phyloP scores from a whole-genome alignment of 2,888 invertebrate species.

The Sarcophaga carnaria region DNA sequence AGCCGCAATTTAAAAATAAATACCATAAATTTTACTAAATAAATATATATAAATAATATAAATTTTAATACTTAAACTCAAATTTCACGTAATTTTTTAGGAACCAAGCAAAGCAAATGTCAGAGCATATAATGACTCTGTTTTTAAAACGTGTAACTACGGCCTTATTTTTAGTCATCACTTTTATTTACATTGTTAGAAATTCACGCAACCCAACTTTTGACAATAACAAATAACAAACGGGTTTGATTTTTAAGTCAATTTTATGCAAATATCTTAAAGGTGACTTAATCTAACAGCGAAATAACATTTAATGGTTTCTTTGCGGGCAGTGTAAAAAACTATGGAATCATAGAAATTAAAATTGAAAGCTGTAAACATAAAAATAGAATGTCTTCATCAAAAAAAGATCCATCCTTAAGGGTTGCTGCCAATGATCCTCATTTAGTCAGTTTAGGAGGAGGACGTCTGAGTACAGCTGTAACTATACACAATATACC shows the following conservation, averaged over 20 bases:
- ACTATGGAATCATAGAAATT: background rate
- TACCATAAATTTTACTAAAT: no score
- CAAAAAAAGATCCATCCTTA: conserved; percentile 81
- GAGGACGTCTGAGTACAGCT: conserved; percentile 93
- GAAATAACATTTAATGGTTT: background rate
- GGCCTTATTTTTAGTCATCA: conserved; percentile 39
- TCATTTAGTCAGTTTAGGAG: conserved; percentile 94
- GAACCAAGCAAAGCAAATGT: background rate
- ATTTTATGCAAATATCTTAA: conserved; percentile 36
- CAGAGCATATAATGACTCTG: background rate
- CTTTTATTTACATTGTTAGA: conserved; percentile 39
- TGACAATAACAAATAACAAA: conserved; percentile 30
- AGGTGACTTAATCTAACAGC: conserved; percentile 9
- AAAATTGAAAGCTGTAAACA: background rate
- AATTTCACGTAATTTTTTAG: no score
- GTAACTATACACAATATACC: conserved; percentile 95
- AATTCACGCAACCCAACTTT: conserved; percentile 23
- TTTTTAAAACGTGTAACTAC: background rate
- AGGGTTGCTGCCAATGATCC: conserved; percentile 91
- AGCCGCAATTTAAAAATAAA: no score
- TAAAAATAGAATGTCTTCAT: conserved; percentile 76
- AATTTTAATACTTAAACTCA: no score
- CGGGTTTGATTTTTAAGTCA: conserved; percentile 33
- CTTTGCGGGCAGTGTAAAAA: conserved; percentile 16
- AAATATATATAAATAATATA: no score